Evolutionary conservation across 2,888 invertebrate genomes (phyloP).

Genomic region (Tanytarsus gracilentus): DNA sequence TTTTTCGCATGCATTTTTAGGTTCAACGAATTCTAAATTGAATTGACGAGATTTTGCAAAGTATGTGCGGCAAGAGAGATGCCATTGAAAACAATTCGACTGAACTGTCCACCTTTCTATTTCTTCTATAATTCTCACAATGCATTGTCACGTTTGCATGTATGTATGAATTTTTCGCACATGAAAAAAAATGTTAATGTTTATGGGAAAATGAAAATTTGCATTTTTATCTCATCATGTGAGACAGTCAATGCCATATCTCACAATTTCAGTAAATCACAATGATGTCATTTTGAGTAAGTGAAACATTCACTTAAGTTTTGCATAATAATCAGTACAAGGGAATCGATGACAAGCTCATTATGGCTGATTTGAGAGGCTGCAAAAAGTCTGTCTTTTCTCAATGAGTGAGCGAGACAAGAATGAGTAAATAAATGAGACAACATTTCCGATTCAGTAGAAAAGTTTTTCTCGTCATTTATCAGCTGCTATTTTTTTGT

Average conservation of each 20-base stretch:
- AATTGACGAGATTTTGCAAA: not conserved
- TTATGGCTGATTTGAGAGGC: constrained; percentile 4
- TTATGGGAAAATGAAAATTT: not conserved
- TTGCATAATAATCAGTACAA: constrained; percentile 9
- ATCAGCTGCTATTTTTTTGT: not conserved
- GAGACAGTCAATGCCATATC: not conserved
- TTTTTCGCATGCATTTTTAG: too few species aligned
- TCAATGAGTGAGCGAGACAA: not conserved
- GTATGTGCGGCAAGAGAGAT: not conserved
- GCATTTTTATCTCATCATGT: not conserved
- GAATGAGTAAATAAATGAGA: constrained; percentile 3
- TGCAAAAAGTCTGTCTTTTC: constrained; percentile 8
- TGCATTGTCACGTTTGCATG: not conserved
- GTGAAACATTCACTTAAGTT: not conserved
- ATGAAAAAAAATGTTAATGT: not conserved
- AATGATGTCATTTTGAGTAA: not conserved
- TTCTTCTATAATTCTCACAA: not conserved
- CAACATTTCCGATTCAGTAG: constrained; percentile 9
- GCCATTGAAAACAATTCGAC: not conserved
- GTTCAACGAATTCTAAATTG: too few species aligned
- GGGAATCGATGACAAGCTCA: constrained; percentile 1
- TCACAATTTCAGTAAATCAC: constrained; percentile 8
- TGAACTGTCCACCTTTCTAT: constrained; percentile 17
- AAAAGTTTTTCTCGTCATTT: constrained; percentile 6
- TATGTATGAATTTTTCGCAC: not conserved